Conservation (phyloP, 2,888 invertebrate species). For the Electrophaes corylata region DNA sequence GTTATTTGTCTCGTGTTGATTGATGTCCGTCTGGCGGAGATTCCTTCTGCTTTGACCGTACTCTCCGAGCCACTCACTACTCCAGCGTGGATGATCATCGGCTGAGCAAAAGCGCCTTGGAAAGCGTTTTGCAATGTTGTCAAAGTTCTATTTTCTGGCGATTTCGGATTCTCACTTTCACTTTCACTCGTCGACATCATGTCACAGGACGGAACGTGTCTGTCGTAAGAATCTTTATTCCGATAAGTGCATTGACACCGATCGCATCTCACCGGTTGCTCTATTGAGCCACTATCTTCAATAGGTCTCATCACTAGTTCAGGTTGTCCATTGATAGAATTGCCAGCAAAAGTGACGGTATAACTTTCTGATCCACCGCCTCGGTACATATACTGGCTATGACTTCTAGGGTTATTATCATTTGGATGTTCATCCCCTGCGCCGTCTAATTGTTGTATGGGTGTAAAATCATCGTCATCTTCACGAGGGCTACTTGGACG, state of each 20-base stretch:
- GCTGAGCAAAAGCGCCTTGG: slow-evolving; percentile 79
- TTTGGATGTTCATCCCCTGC: slow-evolving; percentile 85
- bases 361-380: slow-evolving; percentile 79
- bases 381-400: slow-evolving; percentile 76
- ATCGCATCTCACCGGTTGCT: slow-evolving; percentile 93
- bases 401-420: slow-evolving; percentile 66
- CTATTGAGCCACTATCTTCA: slow-evolving; percentile 75
- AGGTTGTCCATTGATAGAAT: slow-evolving; percentile 77
- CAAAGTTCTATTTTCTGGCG: slow-evolving; percentile 80
- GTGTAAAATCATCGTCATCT: slow-evolving; percentile 68
- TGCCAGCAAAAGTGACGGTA: slow-evolving; percentile 80
- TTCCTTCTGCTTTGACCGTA: slow-evolving; percentile 78
- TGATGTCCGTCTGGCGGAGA: slow-evolving; percentile 77
- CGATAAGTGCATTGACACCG: slow-evolving; percentile 94
- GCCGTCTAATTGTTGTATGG: slow-evolving; percentile 88
- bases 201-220: slow-evolving; percentile 91
- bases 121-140: slow-evolving; percentile 80
- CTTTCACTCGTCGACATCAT: slow-evolving; percentile 92
- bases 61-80: slow-evolving; percentile 76
- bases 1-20: slow-evolving; percentile 82
- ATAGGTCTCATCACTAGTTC: slow-evolving; percentile 76
- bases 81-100: slow-evolving; percentile 78
- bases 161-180: slow-evolving; percentile 88
- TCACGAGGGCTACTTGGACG: slow-evolving; percentile 73
- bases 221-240: slow-evolving; percentile 91